Percentiles rank a stretch among this genome's conserved stretches.
Conservation (phyloP, 1,140 invertebrate genomes). For the Phthorimaea operculella region DNA sequence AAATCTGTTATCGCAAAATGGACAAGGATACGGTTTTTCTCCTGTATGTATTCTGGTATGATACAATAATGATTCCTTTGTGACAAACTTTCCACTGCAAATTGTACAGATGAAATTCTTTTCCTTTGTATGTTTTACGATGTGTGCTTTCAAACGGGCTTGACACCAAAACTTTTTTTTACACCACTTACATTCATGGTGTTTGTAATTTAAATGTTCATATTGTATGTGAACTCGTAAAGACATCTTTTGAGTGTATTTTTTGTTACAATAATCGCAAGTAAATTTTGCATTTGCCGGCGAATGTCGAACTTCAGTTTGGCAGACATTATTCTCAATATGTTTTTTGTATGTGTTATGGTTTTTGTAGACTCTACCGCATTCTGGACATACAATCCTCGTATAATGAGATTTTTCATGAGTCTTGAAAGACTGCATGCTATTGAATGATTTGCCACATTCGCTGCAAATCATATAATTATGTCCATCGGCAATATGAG, state of each 20-base stretch:
- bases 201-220: conserved; percentile 52
- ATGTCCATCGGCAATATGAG: conserved; percentile 42
- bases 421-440: conserved; percentile 44
- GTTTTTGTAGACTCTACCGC: conserved; percentile 51
- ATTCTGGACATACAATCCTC: conserved; percentile 40
- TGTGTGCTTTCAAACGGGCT: conserved; percentile 51
- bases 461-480: conserved; percentile 37
- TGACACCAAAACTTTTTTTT: conserved; percentile 50
- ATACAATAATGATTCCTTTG: conserved; percentile 51
- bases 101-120: conserved; percentile 51
- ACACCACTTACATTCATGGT: conserved; percentile 51
- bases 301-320: conserved; percentile 26
- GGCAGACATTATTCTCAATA: conserved; percentile 47
- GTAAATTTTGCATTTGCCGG: conserved; percentile 41
- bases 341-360: conserved; percentile 48
- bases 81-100: conserved; percentile 56
- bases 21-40: conserved; percentile 60
- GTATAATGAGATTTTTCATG: conserved; percentile 43
- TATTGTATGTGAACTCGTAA: conserved; percentile 53
- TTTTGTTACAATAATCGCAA: conserved; percentile 56
- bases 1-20: conserved; percentile 40
- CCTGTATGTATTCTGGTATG: conserved; percentile 62
- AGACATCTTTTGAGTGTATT: conserved; percentile 51
- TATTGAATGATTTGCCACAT: conserved; percentile 49
- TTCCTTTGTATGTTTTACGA: conserved; percentile 61